phyloP scores from a whole-genome alignment of 1,140 invertebrate genomes.

The Bombus superbus region DNA sequence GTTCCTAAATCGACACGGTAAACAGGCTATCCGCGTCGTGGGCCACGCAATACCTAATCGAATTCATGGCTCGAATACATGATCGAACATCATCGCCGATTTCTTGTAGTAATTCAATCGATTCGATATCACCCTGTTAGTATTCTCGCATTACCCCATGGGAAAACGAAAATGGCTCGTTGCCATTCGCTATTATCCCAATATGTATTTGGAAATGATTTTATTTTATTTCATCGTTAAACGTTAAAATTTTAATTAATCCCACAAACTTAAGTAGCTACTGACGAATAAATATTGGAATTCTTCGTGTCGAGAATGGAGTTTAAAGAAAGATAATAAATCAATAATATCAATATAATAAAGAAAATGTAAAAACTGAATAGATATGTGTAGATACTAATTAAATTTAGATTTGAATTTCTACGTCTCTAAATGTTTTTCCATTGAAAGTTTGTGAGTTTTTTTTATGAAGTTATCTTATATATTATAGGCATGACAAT shows the following conservation, averaged over 20 bases:
- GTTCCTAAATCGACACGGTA: background rate
- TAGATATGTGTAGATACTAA: too few relatives aligned
- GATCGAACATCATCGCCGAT: background rate
- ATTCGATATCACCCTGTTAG: background rate
- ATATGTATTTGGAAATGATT: background rate
- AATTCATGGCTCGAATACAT: conserved; percentile 3
- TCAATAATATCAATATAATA: too few relatives aligned
- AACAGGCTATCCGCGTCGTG: background rate
- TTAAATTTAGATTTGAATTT: background rate
- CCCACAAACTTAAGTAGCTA: background rate
- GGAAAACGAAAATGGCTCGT: background rate
- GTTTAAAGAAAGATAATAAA: too few relatives aligned
- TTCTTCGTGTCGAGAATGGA: too few relatives aligned
- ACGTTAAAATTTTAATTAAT: background rate
- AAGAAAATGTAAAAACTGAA: too few relatives aligned
- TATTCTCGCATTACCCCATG: background rate
- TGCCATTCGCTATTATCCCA: background rate
- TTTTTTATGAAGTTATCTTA: background rate
- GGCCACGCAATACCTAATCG: conserved; percentile 1
- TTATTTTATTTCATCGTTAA: background rate
- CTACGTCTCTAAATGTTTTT: background rate
- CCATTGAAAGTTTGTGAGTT: background rate
- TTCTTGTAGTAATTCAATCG: conserved; percentile 17
- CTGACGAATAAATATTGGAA: too few relatives aligned
- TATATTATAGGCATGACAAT: background rate